Base-by-base conservation (phyloP, 1,140 invertebrate genomes). In the Zeugodacus cucurbitae region DNA sequence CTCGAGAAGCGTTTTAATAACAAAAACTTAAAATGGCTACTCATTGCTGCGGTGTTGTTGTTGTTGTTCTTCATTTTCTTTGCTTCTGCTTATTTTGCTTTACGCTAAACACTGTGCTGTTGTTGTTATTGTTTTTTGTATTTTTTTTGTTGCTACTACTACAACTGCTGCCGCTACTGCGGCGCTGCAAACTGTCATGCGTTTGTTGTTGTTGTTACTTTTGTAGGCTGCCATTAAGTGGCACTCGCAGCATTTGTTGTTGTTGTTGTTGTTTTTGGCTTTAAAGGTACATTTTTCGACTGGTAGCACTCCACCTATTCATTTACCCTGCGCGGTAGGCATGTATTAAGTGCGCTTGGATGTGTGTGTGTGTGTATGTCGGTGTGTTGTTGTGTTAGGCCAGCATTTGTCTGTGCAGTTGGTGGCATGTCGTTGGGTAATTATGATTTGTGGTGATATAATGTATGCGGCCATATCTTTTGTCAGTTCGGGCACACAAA, bases 371-470 rank as follows among this genome's bases (percentile, higher is more conserved):
- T n/a, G 5, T 44, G 70, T n/a, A 37, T 44, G 70, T 44, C n/a
- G n/a, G 70, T 6, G 37, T 17, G 17, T n/a, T n/a, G n/a, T n/a
- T 70, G 37, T 67, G 64, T 67, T n/a, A 29, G 64, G 64, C 14
- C 29, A 62, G 64, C 34, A 74, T 74, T 74, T 74, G 70, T 41
- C 70, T 74, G 17, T 74, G 17, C 22, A 74, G 59, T 88, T 88
- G 86, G 54, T 86, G 74, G 86, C 48, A 89, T 88, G 70, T 88
- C 34, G 44, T 41, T 88, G 87, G 70, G 67, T 88, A 88, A 88
- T 88, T 88, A 88, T 88, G 64, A 88, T 88, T 88, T 88, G 87
- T 88, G 67, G 87, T 88, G 64, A 88, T 88, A 88, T 88, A 88
- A 88, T 88, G 48, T 86, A 86, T 58, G 54, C 82, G 70, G 70